Percentiles rank a stretch among this genome's conserved stretches.
phyloP scores from a whole-genome alignment of 2,888 invertebrate genomes.

The Gastrophysa polygoni region DNA sequence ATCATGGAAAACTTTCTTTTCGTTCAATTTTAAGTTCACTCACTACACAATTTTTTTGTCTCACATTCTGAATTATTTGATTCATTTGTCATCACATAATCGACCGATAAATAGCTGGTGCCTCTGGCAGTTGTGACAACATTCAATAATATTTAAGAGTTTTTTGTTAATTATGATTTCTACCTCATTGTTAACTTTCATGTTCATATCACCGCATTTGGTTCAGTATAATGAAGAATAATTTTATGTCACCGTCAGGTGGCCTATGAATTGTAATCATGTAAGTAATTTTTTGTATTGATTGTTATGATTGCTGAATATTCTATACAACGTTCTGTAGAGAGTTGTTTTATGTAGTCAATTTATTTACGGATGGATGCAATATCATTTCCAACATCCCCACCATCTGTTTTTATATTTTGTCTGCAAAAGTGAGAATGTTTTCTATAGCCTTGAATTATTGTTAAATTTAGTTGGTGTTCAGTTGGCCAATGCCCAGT shows the following conservation, averaged over 20 bases:
- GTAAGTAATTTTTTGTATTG: background rate
- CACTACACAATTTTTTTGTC: slow-evolving; percentile 3
- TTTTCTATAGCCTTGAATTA: slow-evolving; percentile 7
- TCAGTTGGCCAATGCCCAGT: slow-evolving; percentile 13
- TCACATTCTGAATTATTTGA: slow-evolving; percentile 7
- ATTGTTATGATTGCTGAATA: slow-evolving; percentile 10
- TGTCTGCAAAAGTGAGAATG: slow-evolving; percentile 4
- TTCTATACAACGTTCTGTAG: background rate
- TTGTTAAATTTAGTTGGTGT: slow-evolving; percentile 3
- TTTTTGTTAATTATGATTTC: background rate
- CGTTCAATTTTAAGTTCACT: slow-evolving; percentile 1
- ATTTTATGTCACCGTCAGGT: slow-evolving; percentile 7
- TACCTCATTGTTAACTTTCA: background rate
- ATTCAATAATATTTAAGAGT: slow-evolving; percentile 1
- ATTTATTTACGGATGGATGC: slow-evolving; percentile 7
- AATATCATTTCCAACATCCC: slow-evolving; percentile 6
- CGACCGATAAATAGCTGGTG: slow-evolving; percentile 8
- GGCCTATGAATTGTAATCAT: slow-evolving; percentile 10
- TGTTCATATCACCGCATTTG: slow-evolving; percentile 5
- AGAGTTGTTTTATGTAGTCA: slow-evolving; percentile 8
- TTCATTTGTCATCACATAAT: slow-evolving; percentile 12
- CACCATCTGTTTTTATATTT: slow-evolving; percentile 8
- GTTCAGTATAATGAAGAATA: slow-evolving; percentile 7
- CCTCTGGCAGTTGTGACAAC: slow-evolving; percentile 5
- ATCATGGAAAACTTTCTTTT: slow-evolving; percentile 3